Evolutionary conservation across 2,113 vertebrate genomes (phyloP).

Genomic region (Hyla sarda): DNA sequence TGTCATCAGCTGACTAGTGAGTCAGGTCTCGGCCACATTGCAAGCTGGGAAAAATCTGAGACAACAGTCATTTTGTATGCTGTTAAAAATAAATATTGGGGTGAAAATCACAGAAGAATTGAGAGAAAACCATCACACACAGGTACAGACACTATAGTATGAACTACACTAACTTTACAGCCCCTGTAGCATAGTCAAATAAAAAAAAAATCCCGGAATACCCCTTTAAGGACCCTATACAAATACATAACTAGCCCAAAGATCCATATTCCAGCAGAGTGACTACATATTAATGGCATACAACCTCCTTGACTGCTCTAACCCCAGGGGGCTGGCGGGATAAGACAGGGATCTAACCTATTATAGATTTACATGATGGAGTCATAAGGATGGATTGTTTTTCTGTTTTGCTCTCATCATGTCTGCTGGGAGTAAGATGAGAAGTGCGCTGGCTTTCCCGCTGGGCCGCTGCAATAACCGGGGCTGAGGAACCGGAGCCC

Average conservation of each 20-base stretch:
- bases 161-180: no score
- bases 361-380: constrained; percentile 50
- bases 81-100: no score
- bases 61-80: no score
- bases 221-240: neutral
- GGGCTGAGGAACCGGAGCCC: constrained; percentile 61
- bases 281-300: constrained; percentile 25
- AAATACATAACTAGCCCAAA: constrained; percentile 5
- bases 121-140: no score
- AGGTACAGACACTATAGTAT: no score
- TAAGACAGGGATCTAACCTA: constrained; percentile 45
- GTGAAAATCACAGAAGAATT: no score
- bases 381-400: constrained; percentile 53
- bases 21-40: no score
- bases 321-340: constrained; percentile 13
- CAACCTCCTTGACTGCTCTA: constrained; percentile 43
- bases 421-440: constrained; percentile 57
- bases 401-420: constrained; percentile 52
- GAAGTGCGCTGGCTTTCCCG: constrained; percentile 6
- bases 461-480: constrained; percentile 59
- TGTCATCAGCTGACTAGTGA: no score
- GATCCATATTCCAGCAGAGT: neutral
- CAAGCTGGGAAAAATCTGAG: no score
- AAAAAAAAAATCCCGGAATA: no score
- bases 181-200: no score